phyloP scores from a whole-genome alignment of 30 jellyfish, hydroid and myxozoan genomes.

The Aurelia aurita complex sp. Pacific region DNA sequence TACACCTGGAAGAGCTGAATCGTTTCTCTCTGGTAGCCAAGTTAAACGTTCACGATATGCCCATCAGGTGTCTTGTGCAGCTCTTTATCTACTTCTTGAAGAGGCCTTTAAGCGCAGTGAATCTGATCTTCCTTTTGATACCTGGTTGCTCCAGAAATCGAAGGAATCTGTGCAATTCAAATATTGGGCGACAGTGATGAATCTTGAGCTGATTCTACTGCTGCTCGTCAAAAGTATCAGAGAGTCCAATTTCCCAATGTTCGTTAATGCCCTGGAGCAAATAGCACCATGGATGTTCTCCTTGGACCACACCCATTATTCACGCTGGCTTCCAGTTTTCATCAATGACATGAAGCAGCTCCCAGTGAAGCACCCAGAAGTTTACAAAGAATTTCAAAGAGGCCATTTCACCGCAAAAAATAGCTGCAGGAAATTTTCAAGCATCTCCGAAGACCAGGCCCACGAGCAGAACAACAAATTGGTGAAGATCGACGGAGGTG shows the following conservation, averaged over 20 bases:
- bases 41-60: too few relatives aligned
- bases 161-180: not conserved
- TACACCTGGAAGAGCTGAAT: too few relatives aligned
- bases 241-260: slow-evolving; percentile 14
- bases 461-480: slow-evolving; percentile 65
- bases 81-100: too few relatives aligned
- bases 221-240: slow-evolving; percentile 9
- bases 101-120: too few relatives aligned
- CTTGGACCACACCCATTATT: slow-evolving; percentile 37
- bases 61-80: too few relatives aligned
- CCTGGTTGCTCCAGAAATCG: too few relatives aligned
- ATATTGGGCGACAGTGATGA: slow-evolving; percentile 13
- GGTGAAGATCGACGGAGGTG: slow-evolving; percentile 64
- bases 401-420: slow-evolving; percentile 25
- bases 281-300: slow-evolving; percentile 54
- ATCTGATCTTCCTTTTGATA: not conserved
- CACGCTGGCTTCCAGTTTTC: slow-evolving; percentile 51
- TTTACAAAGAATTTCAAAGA: slow-evolving; percentile 13
- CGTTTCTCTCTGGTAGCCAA: too few relatives aligned
- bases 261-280: slow-evolving; percentile 3
- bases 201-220: slow-evolving; percentile 4
- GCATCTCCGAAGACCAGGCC: slow-evolving; percentile 57
- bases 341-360: slow-evolving; percentile 2
- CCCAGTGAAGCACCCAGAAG: slow-evolving; percentile 21
- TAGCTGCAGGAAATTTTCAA: slow-evolving; percentile 23